Conservation (phyloP, 2,797 vertebrate genomes). For the Coendou prehensilis region DNA sequence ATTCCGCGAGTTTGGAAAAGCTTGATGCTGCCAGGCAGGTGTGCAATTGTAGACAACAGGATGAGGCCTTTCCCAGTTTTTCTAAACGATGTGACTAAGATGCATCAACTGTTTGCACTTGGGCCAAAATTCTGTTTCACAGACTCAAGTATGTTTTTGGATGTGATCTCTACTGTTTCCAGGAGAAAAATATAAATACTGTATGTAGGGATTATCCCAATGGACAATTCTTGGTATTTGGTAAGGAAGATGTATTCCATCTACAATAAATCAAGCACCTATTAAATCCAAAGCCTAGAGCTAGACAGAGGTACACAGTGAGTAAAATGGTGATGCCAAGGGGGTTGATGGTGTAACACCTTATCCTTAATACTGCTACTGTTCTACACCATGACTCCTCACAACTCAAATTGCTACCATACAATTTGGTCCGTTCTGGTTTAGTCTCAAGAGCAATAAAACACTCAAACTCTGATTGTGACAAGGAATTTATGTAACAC, state of each 20-base stretch:
- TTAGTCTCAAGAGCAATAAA: not conserved
- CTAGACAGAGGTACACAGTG: fast-evolving
- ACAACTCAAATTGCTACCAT: not conserved
- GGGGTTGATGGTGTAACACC: not conserved
- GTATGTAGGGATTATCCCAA: not conserved
- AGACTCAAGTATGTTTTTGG: not conserved
- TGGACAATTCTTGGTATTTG: not conserved
- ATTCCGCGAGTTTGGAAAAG: not conserved
- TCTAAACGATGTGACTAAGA: not conserved
- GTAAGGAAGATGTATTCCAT: not conserved
- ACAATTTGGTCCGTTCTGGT: not conserved
- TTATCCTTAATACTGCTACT: not conserved
- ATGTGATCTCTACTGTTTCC: not conserved
- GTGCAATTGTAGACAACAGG: not conserved
- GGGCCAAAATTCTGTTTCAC: not conserved
- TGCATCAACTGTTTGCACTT: not conserved
- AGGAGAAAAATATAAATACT: slow-evolving; percentile 4
- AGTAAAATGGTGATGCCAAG: not conserved
- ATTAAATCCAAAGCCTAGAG: not conserved
- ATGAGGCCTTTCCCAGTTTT: not conserved
- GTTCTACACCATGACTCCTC: not conserved
- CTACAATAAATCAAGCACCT: not conserved
- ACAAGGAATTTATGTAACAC: not conserved
- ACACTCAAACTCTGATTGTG: not conserved
- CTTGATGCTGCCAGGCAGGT: not conserved